Conservation (phyloP, 37 sponge, comb jelly and placozoan species). For the Geodia barretti region DNA sequence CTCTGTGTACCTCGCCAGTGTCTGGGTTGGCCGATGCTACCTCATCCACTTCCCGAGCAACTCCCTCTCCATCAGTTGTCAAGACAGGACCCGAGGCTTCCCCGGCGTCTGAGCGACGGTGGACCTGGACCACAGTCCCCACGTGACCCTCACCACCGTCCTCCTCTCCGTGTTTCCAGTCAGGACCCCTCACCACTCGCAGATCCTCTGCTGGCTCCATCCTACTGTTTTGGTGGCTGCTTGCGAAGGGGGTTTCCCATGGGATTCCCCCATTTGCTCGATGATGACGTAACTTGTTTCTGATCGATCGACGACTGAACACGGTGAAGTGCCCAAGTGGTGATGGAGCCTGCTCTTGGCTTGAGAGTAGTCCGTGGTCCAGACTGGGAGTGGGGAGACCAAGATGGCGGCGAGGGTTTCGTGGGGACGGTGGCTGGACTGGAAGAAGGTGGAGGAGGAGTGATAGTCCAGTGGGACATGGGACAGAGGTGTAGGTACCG, state of each 20-base stretch:
- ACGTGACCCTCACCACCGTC: slow-evolving; percentile 88
- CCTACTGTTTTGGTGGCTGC: background rate
- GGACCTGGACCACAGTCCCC: slow-evolving; percentile 66
- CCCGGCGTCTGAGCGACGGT: background rate
- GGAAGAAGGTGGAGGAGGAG: slow-evolving; percentile 32
- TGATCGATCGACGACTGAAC: no score
- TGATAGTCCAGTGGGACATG: slow-evolving; percentile 86
- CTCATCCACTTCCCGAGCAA: slow-evolving; percentile 27
- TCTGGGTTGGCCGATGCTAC: background rate
- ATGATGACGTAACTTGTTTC: no score
- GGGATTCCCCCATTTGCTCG: background rate
- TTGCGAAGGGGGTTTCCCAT: background rate
- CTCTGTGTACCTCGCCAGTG: slow-evolving; percentile 11
- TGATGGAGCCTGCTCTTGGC: slow-evolving; percentile 30
- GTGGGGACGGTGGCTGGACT: slow-evolving; percentile 83
- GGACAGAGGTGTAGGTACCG: slow-evolving; percentile 75
- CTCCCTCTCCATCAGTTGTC: background rate
- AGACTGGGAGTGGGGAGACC: slow-evolving; percentile 84
- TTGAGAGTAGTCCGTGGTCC: slow-evolving; percentile 87
- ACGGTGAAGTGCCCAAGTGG: no score
- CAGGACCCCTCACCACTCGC: slow-evolving; percentile 89
- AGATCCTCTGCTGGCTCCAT: slow-evolving; percentile 1
- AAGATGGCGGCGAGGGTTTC: slow-evolving; percentile 87
- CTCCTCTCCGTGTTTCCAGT: slow-evolving; percentile 82
- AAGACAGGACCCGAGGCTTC: background rate